phyloP scores from a whole-genome alignment of 2,888 invertebrate species.

The Synanthedon myopaeformis region DNA sequence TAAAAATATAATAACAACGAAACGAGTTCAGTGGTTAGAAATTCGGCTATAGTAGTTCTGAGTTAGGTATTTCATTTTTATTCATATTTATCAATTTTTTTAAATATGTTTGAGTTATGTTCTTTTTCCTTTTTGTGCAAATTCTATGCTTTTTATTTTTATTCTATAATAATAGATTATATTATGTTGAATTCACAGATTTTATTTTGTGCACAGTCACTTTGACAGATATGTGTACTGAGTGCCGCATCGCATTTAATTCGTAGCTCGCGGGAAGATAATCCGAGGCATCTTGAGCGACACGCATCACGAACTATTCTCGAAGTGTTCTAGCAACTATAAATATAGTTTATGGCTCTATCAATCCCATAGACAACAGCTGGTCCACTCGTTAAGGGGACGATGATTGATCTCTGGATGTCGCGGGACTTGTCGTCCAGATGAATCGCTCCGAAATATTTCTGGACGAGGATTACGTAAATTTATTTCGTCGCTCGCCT shows the following conservation, averaged over 20 bases:
- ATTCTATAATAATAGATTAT: too few species aligned
- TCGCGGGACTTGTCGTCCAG: constrained; percentile 19
- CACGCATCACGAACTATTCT: constrained; percentile 47
- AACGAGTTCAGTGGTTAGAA: too few species aligned
- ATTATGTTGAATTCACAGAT: too few species aligned
- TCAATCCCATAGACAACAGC: constrained; percentile 60
- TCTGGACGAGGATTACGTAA: constrained; percentile 22
- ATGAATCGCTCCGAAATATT: constrained; percentile 27
- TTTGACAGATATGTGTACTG: not conserved
- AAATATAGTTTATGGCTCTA: constrained; percentile 65
- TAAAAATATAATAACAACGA: too few species aligned
- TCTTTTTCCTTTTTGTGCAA: too few species aligned
- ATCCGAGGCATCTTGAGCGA: constrained; percentile 28
- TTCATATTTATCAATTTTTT: too few species aligned
- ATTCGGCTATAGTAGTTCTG: too few species aligned
- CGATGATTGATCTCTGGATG: constrained; percentile 59
- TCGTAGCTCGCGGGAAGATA: constrained; percentile 1
- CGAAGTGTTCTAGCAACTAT: constrained; percentile 44
- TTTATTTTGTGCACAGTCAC: too few species aligned
- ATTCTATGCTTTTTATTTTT: too few species aligned
- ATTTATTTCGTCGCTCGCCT: constrained; percentile 11
- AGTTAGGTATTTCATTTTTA: too few species aligned
- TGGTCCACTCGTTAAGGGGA: constrained; percentile 56
- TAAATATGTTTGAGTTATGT: too few species aligned
- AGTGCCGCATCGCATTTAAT: constrained; percentile 5